Evolutionary conservation across 2,888 invertebrate species (phyloP).

Genomic region (Apamea epomidion): DNA sequence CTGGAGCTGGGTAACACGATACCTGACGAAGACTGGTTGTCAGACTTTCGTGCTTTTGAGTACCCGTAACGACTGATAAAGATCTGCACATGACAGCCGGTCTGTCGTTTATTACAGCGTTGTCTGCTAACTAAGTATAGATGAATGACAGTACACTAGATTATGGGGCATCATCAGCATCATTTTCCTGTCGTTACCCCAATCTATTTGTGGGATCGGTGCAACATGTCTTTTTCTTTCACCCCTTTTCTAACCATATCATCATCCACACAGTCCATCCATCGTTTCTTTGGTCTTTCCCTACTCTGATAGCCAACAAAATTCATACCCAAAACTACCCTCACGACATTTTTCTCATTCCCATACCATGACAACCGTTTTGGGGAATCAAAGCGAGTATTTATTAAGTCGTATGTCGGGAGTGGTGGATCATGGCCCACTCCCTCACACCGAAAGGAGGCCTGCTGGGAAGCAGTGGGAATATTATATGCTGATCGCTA

Average conservation of each 20-base stretch:
- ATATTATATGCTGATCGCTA: slow-evolving; percentile 19
- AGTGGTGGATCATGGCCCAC: no score
- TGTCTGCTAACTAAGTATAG: background rate
- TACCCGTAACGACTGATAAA: background rate
- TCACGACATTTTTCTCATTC: background rate
- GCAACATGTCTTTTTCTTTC: no score
- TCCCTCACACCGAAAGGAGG: no score
- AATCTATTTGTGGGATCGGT: background rate
- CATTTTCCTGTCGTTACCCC: background rate
- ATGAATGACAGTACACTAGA: background rate
- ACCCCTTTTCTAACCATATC: no score
- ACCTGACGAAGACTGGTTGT: background rate
- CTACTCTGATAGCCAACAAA: background rate
- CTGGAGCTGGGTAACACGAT: no score
- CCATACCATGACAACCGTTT: no score
- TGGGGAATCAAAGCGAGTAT: background rate
- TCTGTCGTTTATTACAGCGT: background rate
- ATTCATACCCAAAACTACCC: background rate
- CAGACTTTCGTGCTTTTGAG: background rate
- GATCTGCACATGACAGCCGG: background rate
- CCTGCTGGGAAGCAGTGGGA: no score
- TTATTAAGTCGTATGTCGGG: background rate
- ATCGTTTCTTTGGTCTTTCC: background rate
- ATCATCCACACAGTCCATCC: background rate
- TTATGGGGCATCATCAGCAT: background rate